Evolutionary conservation across 1,140 invertebrate genomes (phyloP), one percentile per base, ranked within the genome.

Genomic region (Teleopsis dalmanni): DNA sequence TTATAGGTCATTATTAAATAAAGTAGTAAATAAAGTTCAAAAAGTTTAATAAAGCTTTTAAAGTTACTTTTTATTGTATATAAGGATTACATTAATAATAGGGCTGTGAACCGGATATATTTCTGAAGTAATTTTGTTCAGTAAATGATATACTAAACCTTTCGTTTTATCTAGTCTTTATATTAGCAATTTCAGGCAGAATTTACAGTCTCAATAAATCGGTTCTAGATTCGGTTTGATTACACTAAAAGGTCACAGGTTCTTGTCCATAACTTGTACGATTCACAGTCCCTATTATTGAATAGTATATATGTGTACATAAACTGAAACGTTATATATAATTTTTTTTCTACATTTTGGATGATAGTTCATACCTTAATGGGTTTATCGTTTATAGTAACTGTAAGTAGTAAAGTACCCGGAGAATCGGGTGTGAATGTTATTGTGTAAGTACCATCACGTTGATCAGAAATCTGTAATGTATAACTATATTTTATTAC

Each of bases 361-460:
- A 9, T 11, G n/a, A n/a, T n/a, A n/a, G n/a, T 10, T 22, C 34
- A 58, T 66, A 80, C 79, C 68, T 80, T 78, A 33, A 83, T 77
- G 8, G 77, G 76, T 41, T 75, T 75, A n/a, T 79, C 77, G 56
- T 81, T 78, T 1, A 83, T 70, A 8, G 72, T 77, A 34, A 83
- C 72, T 21, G 75, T 76, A 3, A 84, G 61, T 25, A 77, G 62
- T 16, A 82, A 69, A 7, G 74, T 73, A 3, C 81, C 81, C n/a
- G 80, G 72, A 6, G 72, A 63, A 47, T 78, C 76, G 5, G 82
- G 78, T 0, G 74, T 72, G 48, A 85, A 77, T 2, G 67, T 59
- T 8, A 85, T 65, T 9, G 60, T 56, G 62, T 83, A 84, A 21
- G 74, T 75, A 31, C 81, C 81, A 64, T 83, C 79, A 5, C 75